phyloP scores from a whole-genome alignment of 1,140 invertebrate species.

The Elysia chlorotica region DNA sequence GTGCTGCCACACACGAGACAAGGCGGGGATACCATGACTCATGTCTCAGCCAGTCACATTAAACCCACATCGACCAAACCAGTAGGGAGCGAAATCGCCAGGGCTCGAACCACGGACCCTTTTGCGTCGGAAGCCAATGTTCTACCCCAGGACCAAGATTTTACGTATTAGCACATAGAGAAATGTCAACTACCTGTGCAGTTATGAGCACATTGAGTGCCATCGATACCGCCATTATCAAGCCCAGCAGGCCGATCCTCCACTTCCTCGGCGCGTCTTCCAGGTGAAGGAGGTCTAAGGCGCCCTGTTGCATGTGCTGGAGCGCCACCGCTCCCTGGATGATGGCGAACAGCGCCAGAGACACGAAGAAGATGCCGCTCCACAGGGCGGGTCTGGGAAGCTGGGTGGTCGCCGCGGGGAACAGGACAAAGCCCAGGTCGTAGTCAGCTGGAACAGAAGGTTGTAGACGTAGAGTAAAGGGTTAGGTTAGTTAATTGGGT shows the following conservation, averaged over 20 bases:
- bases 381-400: constrained; percentile 91
- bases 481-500: no score
- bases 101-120: no score
- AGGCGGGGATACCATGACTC: no score
- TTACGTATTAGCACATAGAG: no score
- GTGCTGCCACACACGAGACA: no score
- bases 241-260: constrained; percentile 18
- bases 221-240: constrained; percentile 2
- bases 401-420: constrained; percentile 95
- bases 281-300: constrained; percentile 1
- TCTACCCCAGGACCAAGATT: no score
- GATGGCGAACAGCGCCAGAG: constrained; percentile 14
- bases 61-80: no score
- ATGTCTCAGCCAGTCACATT: no score
- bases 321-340: background rate
- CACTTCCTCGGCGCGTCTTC: constrained; percentile 2
- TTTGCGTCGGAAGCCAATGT: no score
- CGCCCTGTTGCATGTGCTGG: constrained; percentile 9
- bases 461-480: no score
- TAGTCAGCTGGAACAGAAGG: constrained; percentile 74
- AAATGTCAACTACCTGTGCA: no score
- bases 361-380: constrained; percentile 94
- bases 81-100: no score
- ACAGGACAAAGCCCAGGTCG: constrained; percentile 93
- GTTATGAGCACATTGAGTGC: constrained; percentile 9